Base-by-base conservation (phyloP, 2,888 invertebrate species). In the Aporophyla lueneburgensis region DNA sequence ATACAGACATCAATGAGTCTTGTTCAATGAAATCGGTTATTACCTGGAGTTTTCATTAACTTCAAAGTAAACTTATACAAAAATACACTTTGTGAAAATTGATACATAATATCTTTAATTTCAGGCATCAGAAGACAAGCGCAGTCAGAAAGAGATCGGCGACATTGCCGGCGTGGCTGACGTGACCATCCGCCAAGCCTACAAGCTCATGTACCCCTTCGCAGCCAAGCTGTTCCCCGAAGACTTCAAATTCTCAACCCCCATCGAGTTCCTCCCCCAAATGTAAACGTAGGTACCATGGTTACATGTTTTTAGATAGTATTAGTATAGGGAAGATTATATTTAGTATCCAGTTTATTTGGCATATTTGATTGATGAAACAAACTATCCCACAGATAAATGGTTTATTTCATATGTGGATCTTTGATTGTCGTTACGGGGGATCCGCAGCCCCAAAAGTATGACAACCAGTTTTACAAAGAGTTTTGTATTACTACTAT, bases 111-210 rank as follows among this genome's bases (percentile, higher is more conserved):
- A 51, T 46, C 0, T 27, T 70, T 1, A 69, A 65, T 94, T 95
- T 63, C 93, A 98, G 98, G 99, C 99, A 0, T 99, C 99, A 0
- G 99, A 99, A 88, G 98, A 99, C 92, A 99, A 99, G 92, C 98
- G 98, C 88, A 98, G 99, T 84, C 99, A 99, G 93, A 99, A 99
- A 94, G 99, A 99, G 96, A 99, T 99, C 88, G 99, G 99, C 0
- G 99, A 99, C 91, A 99, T 99, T 87, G 99, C 99, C 54, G 99
- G 99, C 56, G 99, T 99, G 0, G 99, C 99, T 5, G 99, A 99
- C 93, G 99, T 99, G 21, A 99, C 99, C 1, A 99, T 99, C 87
- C 97, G 99, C 49, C 99, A 99, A 93, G 99, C 99, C 0, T 99
- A 99, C 96, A 99, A 99, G 94, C 97, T 99, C 54, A 99, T 99